phyloP scores from a whole-genome alignment of 2,797 vertebrate species.

The Glyptemys insculpta region DNA sequence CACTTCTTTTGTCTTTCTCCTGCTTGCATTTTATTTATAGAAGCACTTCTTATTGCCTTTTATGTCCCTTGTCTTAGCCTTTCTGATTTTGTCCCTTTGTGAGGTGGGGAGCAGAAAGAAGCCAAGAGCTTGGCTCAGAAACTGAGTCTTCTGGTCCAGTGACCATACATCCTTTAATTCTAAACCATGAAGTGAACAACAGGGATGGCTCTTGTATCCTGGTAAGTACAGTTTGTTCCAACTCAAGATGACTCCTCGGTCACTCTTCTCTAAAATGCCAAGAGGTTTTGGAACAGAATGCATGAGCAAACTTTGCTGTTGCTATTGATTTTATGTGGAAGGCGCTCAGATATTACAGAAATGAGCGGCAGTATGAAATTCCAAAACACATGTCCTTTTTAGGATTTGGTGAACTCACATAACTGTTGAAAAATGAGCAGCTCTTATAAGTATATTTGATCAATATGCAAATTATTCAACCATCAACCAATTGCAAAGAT shows the following conservation, averaged over 20 bases:
- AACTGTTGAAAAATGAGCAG: neutral
- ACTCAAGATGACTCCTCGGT: neutral
- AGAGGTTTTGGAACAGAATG: neutral
- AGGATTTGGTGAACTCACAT: neutral
- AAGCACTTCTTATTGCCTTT: neutral
- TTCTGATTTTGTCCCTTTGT: neutral
- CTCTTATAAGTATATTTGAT: rapidly evolving
- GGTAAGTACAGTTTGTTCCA: neutral
- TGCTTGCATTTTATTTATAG: neutral
- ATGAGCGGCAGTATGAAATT: neutral
- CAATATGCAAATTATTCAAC: neutral
- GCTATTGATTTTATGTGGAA: neutral
- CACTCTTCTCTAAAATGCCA: neutral
- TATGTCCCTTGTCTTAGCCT: neutral
- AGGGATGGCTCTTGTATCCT: neutral
- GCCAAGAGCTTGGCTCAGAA: neutral
- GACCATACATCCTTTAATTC: neutral
- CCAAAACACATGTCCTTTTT: neutral
- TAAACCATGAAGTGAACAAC: neutral
- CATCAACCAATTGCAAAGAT: neutral
- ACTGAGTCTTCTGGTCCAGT: neutral
- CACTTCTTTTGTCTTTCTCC: neutral
- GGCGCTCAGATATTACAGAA: neutral
- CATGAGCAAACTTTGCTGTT: neutral
- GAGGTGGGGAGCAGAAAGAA: neutral